Evolutionary conservation across 2,888 invertebrate genomes (phyloP).

Genomic region (Alitta virens): DNA sequence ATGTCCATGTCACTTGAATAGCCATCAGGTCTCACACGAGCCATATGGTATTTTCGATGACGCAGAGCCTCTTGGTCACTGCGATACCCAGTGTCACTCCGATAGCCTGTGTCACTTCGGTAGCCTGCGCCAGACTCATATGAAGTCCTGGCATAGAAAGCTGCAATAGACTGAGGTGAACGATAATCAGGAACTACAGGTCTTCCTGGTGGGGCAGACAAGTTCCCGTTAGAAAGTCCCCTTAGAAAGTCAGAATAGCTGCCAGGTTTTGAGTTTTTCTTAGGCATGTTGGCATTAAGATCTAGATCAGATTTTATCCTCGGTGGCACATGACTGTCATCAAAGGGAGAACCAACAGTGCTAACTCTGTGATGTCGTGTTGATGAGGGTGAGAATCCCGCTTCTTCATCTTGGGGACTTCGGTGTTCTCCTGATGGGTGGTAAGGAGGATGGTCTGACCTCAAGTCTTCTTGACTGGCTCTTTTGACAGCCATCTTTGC

Average conservation of each 20-base stretch:
- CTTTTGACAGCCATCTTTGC: constrained; percentile 34
- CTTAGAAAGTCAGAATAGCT: constrained; percentile 11
- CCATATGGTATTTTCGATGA: constrained; percentile 9
- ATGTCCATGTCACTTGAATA: constrained; percentile 25
- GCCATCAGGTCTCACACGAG: constrained; percentile 1
- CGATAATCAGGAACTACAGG: neutral
- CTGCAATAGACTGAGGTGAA: neutral
- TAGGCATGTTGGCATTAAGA: neutral
- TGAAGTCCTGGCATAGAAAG: neutral
- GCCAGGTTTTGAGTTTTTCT: neutral
- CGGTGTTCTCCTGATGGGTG: neutral
- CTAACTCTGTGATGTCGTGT: neutral
- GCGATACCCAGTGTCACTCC: constrained; percentile 52
- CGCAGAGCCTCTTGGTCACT: constrained; percentile 34
- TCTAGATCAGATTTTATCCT: neutral
- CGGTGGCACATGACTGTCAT: neutral
- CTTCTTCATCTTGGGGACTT: neutral
- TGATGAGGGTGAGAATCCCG: neutral
- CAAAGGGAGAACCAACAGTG: neutral
- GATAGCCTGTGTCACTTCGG: constrained; percentile 36
- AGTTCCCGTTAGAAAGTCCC: neutral
- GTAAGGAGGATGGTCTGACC: neutral
- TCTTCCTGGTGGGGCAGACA: neutral
- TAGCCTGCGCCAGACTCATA: neutral
- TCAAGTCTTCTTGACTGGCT: neutral